Evolutionary conservation across 1,140 invertebrate genomes (phyloP).

Genomic region (Microplitis demolitor): DNA sequence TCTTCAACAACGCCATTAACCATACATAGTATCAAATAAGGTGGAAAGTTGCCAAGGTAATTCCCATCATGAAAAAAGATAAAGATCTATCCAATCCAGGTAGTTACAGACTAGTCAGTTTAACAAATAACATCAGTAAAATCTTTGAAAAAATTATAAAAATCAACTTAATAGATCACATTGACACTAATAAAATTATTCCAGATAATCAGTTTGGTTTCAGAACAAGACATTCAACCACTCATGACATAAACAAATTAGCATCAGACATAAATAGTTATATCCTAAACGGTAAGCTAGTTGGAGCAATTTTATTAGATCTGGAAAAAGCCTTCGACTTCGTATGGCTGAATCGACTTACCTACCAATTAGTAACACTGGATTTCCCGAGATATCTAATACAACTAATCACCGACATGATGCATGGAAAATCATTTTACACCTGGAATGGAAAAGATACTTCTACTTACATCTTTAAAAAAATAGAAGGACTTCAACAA

Average conservation of each 20-base stretch:
- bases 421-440: background rate
- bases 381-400: background rate
- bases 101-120: conserved; percentile 14
- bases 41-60: conserved; percentile 20
- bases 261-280: conserved; percentile 38
- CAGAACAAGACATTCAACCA: conserved; percentile 36
- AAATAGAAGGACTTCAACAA: background rate
- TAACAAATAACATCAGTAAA: conserved; percentile 8
- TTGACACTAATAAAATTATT: conserved; percentile 14
- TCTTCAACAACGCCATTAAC: conserved; percentile 23
- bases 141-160: conserved; percentile 17
- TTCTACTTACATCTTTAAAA: background rate
- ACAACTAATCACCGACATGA: background rate
- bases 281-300: conserved; percentile 32
- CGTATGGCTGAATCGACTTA: conserved; percentile 40
- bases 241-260: conserved; percentile 40
- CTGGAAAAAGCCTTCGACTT: conserved; percentile 37
- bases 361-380: conserved; percentile 32
- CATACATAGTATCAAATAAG: background rate
- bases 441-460: background rate
- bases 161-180: background rate
- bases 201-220: conserved; percentile 47
- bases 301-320: conserved; percentile 31
- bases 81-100: background rate
- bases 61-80: conserved; percentile 7